Percentiles rank a stretch among this genome's conserved stretches.
Conservation (phyloP, 2,797 vertebrate species). For the Sebastes umbrosus region DNA sequence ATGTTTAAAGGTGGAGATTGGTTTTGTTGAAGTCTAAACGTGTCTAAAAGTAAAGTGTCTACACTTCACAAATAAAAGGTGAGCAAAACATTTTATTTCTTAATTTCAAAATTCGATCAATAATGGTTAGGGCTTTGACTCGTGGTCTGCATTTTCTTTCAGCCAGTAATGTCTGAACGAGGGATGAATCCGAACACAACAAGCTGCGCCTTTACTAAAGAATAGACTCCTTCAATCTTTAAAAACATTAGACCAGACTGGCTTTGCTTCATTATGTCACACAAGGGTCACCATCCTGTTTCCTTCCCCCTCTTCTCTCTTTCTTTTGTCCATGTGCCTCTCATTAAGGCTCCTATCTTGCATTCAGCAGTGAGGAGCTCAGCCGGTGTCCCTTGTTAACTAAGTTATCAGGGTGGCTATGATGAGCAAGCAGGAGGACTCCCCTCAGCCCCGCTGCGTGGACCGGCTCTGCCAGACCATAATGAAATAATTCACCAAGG, state of each 20-base stretch:
- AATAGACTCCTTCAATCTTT: background rate
- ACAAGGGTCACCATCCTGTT: conserved; percentile 21
- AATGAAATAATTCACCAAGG: conserved; percentile 80
- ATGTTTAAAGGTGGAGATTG: background rate
- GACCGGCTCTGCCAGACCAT: conserved; percentile 58
- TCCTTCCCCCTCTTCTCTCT: conserved; percentile 2
- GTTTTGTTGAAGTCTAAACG: background rate
- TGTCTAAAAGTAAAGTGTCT: background rate
- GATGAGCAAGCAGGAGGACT: conserved; percentile 59
- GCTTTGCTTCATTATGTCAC: conserved; percentile 36
- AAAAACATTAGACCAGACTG: conserved; percentile 30
- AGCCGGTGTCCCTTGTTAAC: conserved; percentile 74
- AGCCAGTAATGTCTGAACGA: background rate
- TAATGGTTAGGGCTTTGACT: background rate
- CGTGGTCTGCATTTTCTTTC: background rate
- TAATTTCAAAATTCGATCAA: background rate
- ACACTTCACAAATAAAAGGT: background rate
- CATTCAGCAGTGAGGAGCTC: conserved; percentile 52
- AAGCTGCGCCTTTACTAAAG: background rate
- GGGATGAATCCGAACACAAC: background rate
- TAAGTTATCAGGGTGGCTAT: conserved; percentile 68
- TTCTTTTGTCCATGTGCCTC: conserved; percentile 38
- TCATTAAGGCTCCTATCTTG: conserved; percentile 64
- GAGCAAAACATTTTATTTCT: background rate
- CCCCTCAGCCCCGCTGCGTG: conserved; percentile 55